These are phyloP conservation scores for Parauchenoglanis ngamensis DNA, from an alignment of 2,797 vertebrate genomes.

Conservation along the genomic window DNA sequence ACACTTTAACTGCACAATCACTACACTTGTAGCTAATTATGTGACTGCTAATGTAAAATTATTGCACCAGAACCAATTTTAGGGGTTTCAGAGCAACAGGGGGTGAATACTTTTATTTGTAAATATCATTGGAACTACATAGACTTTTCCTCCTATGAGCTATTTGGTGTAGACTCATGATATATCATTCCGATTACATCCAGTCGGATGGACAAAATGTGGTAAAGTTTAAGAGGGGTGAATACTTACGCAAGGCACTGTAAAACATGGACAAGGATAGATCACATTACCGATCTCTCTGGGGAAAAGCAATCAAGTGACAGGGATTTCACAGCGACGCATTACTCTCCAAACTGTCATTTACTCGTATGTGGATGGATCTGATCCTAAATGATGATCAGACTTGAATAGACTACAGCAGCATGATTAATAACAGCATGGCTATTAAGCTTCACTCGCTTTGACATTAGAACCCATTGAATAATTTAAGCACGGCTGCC, in stretches of 20 bases:
- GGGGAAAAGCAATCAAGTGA: slow-evolving; percentile 53
- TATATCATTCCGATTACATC: background rate
- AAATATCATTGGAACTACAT: background rate
- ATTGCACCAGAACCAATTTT: background rate
- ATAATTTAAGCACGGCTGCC: slow-evolving; percentile 33
- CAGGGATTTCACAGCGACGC: slow-evolving; percentile 52
- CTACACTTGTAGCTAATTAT: background rate
- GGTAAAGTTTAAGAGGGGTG: background rate
- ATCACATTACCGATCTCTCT: slow-evolving; percentile 50
- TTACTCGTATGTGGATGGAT: slow-evolving; percentile 42
- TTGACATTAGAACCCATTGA: slow-evolving; percentile 26
- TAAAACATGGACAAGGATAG: slow-evolving; percentile 50
- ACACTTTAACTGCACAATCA: background rate
- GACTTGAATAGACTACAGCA: background rate
- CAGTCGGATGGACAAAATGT: background rate
- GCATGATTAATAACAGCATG: slow-evolving; percentile 4
- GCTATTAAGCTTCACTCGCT: slow-evolving; percentile 18
- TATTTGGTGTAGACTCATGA: background rate
- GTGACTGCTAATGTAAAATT: background rate
- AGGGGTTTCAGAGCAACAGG: background rate
- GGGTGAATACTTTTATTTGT: no score
- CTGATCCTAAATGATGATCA: background rate
- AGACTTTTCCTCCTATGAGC: background rate
- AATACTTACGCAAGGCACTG: slow-evolving; percentile 26
- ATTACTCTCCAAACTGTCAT: slow-evolving; percentile 69